A percentile compares a stretch with the other conserved stretches of the same genome.
These are phyloP conservation scores for Phortica okadai DNA, from an alignment of 2,888 invertebrate species.

Conservation along the genomic window DNA sequence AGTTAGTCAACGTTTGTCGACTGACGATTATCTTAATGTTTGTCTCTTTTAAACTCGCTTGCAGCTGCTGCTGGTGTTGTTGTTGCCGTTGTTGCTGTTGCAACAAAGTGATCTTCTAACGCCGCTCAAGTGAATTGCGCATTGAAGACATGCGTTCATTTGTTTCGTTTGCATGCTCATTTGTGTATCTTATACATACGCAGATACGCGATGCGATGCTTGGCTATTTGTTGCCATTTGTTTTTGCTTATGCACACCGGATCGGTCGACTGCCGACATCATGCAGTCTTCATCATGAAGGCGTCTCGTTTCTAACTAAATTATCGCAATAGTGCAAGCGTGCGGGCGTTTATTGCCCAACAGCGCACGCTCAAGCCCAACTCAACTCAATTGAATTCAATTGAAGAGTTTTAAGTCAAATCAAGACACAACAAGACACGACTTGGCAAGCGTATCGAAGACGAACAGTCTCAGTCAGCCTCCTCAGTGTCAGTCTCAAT, in stretches of 20 bases:
- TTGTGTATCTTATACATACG: conserved; percentile 21
- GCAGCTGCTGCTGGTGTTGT: neutral
- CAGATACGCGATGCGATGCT: neutral
- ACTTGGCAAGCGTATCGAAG: neutral
- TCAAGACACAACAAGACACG: conserved; percentile 35
- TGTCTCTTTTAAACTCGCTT: neutral
- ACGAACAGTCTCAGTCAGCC: neutral
- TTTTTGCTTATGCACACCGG: neutral
- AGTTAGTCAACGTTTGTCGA: neutral
- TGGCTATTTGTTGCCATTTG: conserved; percentile 27
- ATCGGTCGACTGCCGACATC: neutral
- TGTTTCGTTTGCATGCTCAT: conserved; percentile 3
- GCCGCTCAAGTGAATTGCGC: conserved; percentile 29
- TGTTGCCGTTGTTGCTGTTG: neutral
- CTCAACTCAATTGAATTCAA: conserved; percentile 66
- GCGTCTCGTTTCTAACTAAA: conserved; percentile 51
- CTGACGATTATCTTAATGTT: neutral
- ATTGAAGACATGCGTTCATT: neutral
- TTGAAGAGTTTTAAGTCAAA: conserved; percentile 52
- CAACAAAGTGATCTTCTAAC: conserved; percentile 7
- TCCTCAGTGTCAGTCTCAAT: neutral
- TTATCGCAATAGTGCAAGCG: conserved; percentile 53
- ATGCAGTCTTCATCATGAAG: conserved; percentile 9
- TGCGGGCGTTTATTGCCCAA: conserved; percentile 47
- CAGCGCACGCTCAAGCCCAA: conserved; percentile 59